A percentile compares a stretch with the other conserved stretches of the same genome.
phyloP scores from a whole-genome alignment of 1,140 invertebrate genomes.

The Bombus sylvicola region DNA sequence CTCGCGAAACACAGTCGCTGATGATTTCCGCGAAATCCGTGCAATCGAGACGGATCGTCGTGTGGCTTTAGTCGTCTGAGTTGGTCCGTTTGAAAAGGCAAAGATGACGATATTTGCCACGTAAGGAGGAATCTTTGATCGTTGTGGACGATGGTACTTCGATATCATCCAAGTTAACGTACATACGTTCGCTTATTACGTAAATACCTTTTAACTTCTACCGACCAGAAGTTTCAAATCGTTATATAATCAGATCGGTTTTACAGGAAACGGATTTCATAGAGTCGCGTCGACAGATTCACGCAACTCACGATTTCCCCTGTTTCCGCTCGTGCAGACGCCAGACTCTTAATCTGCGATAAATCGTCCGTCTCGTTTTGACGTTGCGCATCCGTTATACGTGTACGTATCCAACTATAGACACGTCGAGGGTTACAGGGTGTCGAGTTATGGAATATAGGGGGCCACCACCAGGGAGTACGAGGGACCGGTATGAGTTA shows the following conservation, averaged over 20 bases:
- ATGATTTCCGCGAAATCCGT: slow-evolving; percentile 35
- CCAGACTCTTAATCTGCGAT: slow-evolving; percentile 48
- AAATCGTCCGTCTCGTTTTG: slow-evolving; percentile 66
- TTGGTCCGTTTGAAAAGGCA: too few relatives aligned
- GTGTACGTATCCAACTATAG: slow-evolving; percentile 47
- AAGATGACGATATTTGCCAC: background rate
- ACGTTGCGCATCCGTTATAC: slow-evolving; percentile 51
- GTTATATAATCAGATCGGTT: background rate
- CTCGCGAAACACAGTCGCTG: background rate
- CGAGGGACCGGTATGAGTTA: slow-evolving; percentile 71
- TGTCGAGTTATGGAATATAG: slow-evolving; percentile 71
- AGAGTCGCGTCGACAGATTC: background rate
- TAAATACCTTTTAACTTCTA: too few relatives aligned
- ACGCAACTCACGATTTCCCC: background rate
- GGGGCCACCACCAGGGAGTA: slow-evolving; percentile 43
- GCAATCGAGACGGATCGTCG: background rate
- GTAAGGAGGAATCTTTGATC: background rate
- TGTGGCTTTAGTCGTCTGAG: too few relatives aligned
- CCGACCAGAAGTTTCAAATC: too few relatives aligned
- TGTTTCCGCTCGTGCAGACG: background rate
- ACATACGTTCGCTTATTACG: too few relatives aligned
- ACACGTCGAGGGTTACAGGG: slow-evolving; percentile 59
- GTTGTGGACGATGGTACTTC: background rate
- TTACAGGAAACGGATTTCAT: background rate
- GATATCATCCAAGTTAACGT: too few relatives aligned